A percentile compares a stretch with the other conserved stretches of the same genome.
These are phyloP conservation scores for Lerema accius DNA, from an alignment of 1,140 invertebrate genomes.

Conservation along the genomic window DNA sequence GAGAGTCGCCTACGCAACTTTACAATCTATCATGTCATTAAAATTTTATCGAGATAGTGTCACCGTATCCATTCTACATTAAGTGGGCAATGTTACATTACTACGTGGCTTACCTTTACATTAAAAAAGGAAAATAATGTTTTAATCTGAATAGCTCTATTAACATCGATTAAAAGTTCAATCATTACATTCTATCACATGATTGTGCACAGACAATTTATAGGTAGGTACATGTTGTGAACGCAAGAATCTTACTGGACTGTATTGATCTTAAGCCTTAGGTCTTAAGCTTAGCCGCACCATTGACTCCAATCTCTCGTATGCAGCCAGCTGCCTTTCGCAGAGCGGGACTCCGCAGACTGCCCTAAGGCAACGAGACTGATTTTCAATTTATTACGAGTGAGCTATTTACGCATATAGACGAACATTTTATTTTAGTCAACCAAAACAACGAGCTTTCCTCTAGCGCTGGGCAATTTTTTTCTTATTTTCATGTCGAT, in stretches of 20 bases:
- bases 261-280: slow-evolving; percentile 15
- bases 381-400: slow-evolving; percentile 28
- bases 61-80: slow-evolving; percentile 1
- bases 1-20: slow-evolving; percentile 16
- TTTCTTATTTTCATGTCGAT: background rate
- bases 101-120: no score
- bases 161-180: no score
- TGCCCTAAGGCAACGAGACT: slow-evolving; percentile 19
- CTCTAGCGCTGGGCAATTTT: background rate
- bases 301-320: slow-evolving; percentile 27
- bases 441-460: background rate
- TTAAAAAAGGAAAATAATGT: no score
- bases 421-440: slow-evolving; percentile 9
- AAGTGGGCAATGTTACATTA: background rate
- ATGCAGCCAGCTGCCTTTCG: slow-evolving; percentile 23
- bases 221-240: slow-evolving; percentile 8
- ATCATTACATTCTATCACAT: background rate
- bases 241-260: background rate
- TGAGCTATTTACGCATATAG: slow-evolving; percentile 17
- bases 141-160: no score
- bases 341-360: slow-evolving; percentile 16
- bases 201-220: background rate
- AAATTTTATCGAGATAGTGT: slow-evolving; percentile 18
- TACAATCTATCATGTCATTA: slow-evolving; percentile 17
- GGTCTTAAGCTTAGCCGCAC: slow-evolving; percentile 23